Evolutionary conservation across 2,888 invertebrate genomes (phyloP).

Genomic region (Pristionchus fissidentatus): DNA sequence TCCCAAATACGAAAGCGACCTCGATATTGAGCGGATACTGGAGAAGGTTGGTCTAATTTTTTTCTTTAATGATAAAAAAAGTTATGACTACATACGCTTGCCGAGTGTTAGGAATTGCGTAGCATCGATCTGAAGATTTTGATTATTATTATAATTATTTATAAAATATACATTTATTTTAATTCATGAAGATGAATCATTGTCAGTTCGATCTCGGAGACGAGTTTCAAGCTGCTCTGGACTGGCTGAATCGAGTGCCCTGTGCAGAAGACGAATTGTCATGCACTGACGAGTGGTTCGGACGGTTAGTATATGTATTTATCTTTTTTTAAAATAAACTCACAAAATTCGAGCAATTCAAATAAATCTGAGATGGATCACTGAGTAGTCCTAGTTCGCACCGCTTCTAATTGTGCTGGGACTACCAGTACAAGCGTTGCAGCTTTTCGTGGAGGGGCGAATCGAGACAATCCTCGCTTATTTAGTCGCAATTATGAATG

Average conservation of each 20-base stretch:
- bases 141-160: neutral
- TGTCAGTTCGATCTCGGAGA: conserved; percentile 64
- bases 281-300: conserved; percentile 63
- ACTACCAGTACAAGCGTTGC: no score
- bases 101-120: neutral
- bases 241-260: conserved; percentile 66
- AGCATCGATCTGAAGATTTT: no score
- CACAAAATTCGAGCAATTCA: no score
- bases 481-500: no score
- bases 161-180: neutral
- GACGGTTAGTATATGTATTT: conserved; percentile 1
- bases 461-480: no score
- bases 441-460: no score
- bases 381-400: no score
- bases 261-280: conserved; percentile 65
- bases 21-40: conserved; percentile 24
- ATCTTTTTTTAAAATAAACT: neutral
- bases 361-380: no score
- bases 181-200: neutral
- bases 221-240: conserved; percentile 66
- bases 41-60: conserved; percentile 28
- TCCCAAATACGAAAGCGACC: conserved; percentile 11
- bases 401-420: no score
- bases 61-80: no score
- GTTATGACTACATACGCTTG: neutral